Evolutionary conservation across 2,797 vertebrate species (phyloP).

Genomic region (Falco naumanni): DNA sequence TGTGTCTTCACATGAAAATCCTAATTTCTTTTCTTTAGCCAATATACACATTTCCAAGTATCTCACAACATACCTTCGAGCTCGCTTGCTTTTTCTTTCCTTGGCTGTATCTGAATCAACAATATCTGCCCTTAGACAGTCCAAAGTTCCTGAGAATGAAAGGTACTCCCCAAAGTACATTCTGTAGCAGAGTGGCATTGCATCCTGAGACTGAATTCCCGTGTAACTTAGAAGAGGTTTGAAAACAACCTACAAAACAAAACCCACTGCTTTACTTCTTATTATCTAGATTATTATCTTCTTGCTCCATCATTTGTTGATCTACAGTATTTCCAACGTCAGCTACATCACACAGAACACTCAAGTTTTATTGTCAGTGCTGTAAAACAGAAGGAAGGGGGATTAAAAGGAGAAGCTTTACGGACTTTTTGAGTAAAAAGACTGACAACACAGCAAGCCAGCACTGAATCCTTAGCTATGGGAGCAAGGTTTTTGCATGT

Average conservation of each 20-base stretch:
- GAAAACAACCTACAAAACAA: conserved; percentile 90
- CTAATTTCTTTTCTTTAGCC: background rate
- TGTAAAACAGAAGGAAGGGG: background rate
- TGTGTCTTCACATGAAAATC: background rate
- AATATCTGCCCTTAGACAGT: conserved; percentile 96
- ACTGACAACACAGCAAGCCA: background rate
- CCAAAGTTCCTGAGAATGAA: conserved; percentile 96
- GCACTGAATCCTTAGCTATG: background rate
- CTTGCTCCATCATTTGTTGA: background rate
- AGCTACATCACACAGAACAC: background rate
- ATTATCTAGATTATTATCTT: background rate
- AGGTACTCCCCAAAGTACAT: conserved; percentile 98
- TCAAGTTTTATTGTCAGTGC: background rate
- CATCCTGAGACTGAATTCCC: conserved; percentile 94
- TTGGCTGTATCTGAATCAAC: conserved; percentile 98
- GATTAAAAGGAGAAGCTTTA: background rate
- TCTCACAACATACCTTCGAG: conserved; percentile 83
- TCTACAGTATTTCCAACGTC: background rate
- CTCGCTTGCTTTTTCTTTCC: conserved; percentile 91
- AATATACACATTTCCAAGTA: background rate
- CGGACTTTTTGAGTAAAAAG: background rate
- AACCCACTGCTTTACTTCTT: background rate
- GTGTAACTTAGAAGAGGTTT: conserved; percentile 93
- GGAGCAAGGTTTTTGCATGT: background rate
- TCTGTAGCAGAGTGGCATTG: conserved; percentile 92